phyloP scores from a whole-genome alignment of 30 jellyfish, hydroid and myxozoan species.

The Rhopilema esculentum region DNA sequence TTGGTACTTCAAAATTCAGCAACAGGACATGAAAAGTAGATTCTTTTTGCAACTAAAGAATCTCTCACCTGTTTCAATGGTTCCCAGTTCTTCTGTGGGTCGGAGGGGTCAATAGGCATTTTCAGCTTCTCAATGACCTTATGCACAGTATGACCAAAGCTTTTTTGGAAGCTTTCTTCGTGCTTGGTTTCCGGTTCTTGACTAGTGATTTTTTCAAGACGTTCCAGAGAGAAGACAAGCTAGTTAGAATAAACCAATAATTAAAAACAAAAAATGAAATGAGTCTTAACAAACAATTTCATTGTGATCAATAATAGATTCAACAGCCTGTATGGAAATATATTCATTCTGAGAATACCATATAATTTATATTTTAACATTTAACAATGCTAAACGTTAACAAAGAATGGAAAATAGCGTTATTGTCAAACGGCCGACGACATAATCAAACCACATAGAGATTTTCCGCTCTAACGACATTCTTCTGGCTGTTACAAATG shows the following conservation, averaged over 20 bases:
- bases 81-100: constrained; percentile 92
- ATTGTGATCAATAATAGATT: too few relatives aligned
- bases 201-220: constrained; percentile 88
- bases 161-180: constrained; percentile 86
- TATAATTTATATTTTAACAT: too few relatives aligned
- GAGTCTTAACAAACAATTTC: background rate
- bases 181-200: constrained; percentile 99
- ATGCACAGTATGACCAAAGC: constrained; percentile 72
- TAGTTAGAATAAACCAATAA: constrained; percentile 9
- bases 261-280: background rate
- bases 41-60: background rate
- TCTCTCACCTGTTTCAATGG: constrained; percentile 78
- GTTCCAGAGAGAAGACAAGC: constrained; percentile 95
- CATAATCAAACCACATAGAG: too few relatives aligned
- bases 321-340: too few relatives aligned
- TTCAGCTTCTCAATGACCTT: constrained; percentile 83
- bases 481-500: too few relatives aligned
- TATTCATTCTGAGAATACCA: too few relatives aligned
- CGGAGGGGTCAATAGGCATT: constrained; percentile 85
- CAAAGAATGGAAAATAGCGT: too few relatives aligned
- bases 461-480: too few relatives aligned
- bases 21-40: too few relatives aligned
- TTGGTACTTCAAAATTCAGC: too few relatives aligned
- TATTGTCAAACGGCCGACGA: too few relatives aligned
- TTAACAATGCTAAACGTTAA: too few relatives aligned